Evolutionary conservation across 1,140 invertebrate genomes (phyloP).

Genomic region (Macrotrachela quadricornifera): DNA sequence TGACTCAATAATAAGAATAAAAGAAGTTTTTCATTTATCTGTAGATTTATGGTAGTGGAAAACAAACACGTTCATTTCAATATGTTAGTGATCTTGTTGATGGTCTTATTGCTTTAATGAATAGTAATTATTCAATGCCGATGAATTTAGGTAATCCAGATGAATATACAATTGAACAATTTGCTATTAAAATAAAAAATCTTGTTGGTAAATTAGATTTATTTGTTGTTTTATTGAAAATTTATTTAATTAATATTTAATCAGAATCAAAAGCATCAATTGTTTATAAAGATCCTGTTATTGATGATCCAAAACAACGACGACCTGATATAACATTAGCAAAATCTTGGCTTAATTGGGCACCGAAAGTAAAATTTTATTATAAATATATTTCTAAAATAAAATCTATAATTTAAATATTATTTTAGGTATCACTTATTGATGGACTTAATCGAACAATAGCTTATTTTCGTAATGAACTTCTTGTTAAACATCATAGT

Average conservation of each 20-base stretch:
- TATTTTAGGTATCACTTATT: conserved; percentile 35
- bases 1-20: too few species aligned
- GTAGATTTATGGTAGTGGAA: conserved; percentile 75
- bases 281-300: conserved; percentile 35
- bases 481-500: too few species aligned
- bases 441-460: conserved; percentile 67
- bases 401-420: too few species aligned
- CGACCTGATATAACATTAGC: conserved; percentile 77
- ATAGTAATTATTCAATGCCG: conserved; percentile 70
- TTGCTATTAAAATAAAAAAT: conserved; percentile 71
- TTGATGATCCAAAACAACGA: conserved; percentile 82
- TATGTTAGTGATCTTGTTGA: conserved; percentile 91
- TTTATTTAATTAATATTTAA: too few species aligned
- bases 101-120: conserved; percentile 75
- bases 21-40: too few species aligned
- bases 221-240: neutral
- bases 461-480: conserved; percentile 65
- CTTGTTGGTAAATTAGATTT: conserved; percentile 27
- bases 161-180: conserved; percentile 85
- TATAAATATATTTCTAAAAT: too few species aligned
- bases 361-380: conserved; percentile 46
- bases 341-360: conserved; percentile 62
- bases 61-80: conserved; percentile 90
- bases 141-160: conserved; percentile 94
- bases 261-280: conserved; percentile 20